phyloP scores from a whole-genome alignment of 1,140 invertebrate genomes.

The Marisa cornuarietis region DNA sequence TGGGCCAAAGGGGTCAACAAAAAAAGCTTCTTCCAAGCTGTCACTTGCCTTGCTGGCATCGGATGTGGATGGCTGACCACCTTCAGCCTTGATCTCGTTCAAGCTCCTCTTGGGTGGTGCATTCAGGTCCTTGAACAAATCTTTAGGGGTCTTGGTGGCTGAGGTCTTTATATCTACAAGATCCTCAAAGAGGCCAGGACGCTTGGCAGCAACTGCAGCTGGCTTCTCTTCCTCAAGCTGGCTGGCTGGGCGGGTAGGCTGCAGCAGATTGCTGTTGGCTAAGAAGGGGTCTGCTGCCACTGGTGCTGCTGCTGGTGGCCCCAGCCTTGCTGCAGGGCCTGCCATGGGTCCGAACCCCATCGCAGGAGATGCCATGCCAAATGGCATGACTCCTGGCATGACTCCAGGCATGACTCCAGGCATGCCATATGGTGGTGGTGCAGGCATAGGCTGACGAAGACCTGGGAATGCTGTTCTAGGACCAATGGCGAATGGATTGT shows the following conservation, averaged over 20 bases:
- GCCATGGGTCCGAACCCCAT: conserved; percentile 5
- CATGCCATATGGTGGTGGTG: background rate
- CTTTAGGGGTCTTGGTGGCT: conserved; percentile 43
- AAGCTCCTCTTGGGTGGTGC: conserved; percentile 50
- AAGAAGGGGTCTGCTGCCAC: conserved; percentile 15
- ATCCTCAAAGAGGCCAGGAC: conserved; percentile 49
- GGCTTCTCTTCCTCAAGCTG: conserved; percentile 17
- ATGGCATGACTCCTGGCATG: background rate
- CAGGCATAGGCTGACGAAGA: too few species aligned
- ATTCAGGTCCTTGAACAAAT: conserved; percentile 48
- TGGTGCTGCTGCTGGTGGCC: conserved; percentile 1
- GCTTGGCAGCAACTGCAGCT: conserved; percentile 10
- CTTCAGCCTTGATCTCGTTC: conserved; percentile 41
- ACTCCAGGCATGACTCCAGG: conserved; percentile 2
- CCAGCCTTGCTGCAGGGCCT: background rate
- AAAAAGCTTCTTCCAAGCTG: conserved; percentile 11
- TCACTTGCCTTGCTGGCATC: conserved; percentile 44
- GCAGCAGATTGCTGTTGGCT: conserved; percentile 10
- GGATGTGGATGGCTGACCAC: conserved; percentile 8
- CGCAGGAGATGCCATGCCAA: conserved; percentile 14
- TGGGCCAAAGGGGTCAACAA: conserved; percentile 10
- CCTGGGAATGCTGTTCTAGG: too few species aligned
- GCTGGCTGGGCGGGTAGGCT: conserved; percentile 30
- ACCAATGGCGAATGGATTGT: background rate
- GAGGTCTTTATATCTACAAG: conserved; percentile 47